Percentiles rank a stretch among this genome's conserved stretches.
These are phyloP conservation scores for Eulemur mongoz DNA, from an alignment of 2,797 vertebrate species.

Conservation along the genomic window DNA sequence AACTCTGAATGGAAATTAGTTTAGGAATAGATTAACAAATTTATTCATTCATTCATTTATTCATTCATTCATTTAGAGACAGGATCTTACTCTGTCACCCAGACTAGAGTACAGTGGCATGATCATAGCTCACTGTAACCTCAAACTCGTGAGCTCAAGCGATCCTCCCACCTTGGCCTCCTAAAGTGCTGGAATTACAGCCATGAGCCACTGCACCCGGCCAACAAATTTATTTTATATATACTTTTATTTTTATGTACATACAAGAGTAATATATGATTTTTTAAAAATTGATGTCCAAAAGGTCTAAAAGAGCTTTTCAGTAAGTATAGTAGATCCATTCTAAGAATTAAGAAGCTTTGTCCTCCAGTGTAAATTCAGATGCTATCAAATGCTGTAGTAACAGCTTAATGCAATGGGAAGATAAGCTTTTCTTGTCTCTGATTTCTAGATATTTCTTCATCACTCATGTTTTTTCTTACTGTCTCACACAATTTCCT, in stretches of 20 bases:
- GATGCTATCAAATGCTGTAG: neutral
- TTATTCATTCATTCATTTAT: neutral
- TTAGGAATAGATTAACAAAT: neutral
- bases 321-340: neutral
- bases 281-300: neutral
- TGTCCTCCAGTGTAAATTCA: neutral
- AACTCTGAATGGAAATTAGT: neutral
- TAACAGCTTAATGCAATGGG: neutral
- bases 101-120: neutral
- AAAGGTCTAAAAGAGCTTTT: neutral
- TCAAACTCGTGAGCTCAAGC: neutral
- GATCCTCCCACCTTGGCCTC: neutral
- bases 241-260: neutral
- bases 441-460: neutral
- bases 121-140: neutral
- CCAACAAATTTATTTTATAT: neutral
- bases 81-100: neutral
- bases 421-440: neutral
- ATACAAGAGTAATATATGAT: neutral
- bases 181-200: neutral
- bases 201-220: neutral
- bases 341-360: neutral
- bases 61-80: neutral
- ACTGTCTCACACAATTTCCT: neutral
- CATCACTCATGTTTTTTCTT: neutral